These are phyloP conservation scores for Brassicogethes aeneus DNA, from an alignment of 2,888 invertebrate genomes.

Conservation along the genomic window DNA sequence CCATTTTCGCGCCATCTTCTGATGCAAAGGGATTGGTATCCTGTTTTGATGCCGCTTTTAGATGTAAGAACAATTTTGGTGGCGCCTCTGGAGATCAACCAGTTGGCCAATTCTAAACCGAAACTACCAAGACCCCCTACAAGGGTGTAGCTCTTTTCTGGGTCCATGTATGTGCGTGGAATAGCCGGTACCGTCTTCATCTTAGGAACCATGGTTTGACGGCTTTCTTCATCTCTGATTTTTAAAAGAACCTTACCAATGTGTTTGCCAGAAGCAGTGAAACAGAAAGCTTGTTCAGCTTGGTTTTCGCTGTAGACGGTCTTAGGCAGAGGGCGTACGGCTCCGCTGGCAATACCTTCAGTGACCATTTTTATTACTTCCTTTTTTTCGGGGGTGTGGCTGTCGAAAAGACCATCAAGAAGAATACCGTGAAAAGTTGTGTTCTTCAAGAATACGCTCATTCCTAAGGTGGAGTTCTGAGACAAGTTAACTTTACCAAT, in stretches of 20 bases:
- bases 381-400: conserved; percentile 19
- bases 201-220: background rate
- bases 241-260: conserved; percentile 44
- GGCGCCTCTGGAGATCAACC: conserved; percentile 52
- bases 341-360: conserved; percentile 43
- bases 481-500: conserved; percentile 76
- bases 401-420: conserved; percentile 52
- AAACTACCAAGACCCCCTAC: conserved; percentile 55
- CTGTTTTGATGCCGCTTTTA: conserved; percentile 47
- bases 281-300: conserved; percentile 42
- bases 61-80: conserved; percentile 49
- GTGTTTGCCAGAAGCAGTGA: conserved; percentile 51
- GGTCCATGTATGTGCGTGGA: conserved; percentile 4
- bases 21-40: conserved; percentile 43
- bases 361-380: conserved; percentile 31
- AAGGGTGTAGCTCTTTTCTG: conserved; percentile 32
- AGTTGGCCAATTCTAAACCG: conserved; percentile 52
- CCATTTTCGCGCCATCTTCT: too few relatives aligned
- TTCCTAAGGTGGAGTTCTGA: conserved; percentile 51
- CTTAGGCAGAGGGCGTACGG: conserved; percentile 45
- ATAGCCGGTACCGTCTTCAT: conserved; percentile 38
- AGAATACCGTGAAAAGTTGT: conserved; percentile 67
- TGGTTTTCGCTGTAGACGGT: conserved; percentile 41
- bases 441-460: conserved; percentile 62
- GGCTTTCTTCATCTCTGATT: conserved; percentile 27